A percentile compares a stretch with the other conserved stretches of the same genome.
Evolutionary conservation across 2,888 invertebrate genomes (phyloP).

Genomic region (Dryomyza anilis): DNA sequence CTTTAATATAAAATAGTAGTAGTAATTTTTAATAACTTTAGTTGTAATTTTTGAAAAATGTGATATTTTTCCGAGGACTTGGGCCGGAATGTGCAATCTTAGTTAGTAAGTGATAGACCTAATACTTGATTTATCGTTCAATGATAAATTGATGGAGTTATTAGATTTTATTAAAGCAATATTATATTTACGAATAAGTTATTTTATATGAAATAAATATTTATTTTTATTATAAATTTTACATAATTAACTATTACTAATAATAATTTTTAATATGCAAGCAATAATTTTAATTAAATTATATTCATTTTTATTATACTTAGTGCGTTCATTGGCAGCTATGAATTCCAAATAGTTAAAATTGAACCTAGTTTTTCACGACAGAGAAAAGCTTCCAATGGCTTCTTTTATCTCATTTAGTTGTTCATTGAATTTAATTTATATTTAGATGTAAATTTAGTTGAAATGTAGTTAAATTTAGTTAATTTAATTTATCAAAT

Average conservation of each 20-base stretch:
- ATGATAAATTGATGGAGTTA: background rate
- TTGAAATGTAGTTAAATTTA: background rate
- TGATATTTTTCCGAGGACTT: constrained; percentile 60
- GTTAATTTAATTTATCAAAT: background rate
- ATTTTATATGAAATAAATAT: no score
- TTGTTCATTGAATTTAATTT: background rate
- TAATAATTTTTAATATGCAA: no score
- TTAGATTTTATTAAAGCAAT: background rate
- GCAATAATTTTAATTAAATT: no score
- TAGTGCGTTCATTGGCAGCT: constrained; percentile 36
- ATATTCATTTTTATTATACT: no score
- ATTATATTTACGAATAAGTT: background rate
- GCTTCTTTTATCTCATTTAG: background rate
- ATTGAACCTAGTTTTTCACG: background rate
- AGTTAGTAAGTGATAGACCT: constrained; percentile 34
- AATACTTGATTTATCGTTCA: background rate
- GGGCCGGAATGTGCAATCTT: constrained; percentile 61
- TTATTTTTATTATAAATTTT: no score
- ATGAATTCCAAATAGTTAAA: constrained; percentile 42
- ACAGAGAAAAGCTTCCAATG: background rate
- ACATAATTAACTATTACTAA: no score
- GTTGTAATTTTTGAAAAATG: constrained; percentile 49
- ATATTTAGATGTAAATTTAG: background rate
- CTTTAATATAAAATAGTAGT: constrained; percentile 1
- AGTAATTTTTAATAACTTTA: constrained; percentile 39